Conservation (phyloP, 2,888 invertebrate species). For the Incurvaria masculella region DNA sequence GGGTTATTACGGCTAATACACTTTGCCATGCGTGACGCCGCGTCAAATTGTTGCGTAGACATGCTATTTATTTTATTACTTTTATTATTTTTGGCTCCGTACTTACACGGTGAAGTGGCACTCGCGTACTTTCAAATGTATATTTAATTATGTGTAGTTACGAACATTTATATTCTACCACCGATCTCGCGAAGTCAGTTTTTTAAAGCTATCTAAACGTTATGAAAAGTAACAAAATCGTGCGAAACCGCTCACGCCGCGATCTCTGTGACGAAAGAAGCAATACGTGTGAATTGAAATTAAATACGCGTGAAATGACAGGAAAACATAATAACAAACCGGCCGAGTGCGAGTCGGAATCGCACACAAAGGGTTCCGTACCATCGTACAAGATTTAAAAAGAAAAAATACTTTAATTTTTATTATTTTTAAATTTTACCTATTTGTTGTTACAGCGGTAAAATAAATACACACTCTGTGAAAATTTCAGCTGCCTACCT, state of each 20-base stretch:
- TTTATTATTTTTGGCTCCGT: not conserved
- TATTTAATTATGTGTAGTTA: not conserved
- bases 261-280: not conserved
- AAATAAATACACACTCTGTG: too few species aligned
- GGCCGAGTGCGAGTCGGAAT: too few species aligned
- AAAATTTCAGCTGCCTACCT: too few species aligned
- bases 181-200: not conserved
- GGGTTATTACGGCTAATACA: not conserved
- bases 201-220: not conserved
- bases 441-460: too few species aligned
- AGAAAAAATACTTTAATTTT: too few species aligned
- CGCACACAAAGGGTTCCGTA: too few species aligned
- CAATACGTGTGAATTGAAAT: conserved; percentile 37
- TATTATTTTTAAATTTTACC: too few species aligned
- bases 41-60: not conserved
- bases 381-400: too few species aligned
- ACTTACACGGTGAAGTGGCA: not conserved
- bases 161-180: not conserved
- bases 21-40: not conserved
- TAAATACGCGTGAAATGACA: conserved; percentile 51
- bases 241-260: not conserved
- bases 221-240: not conserved
- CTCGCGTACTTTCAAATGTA: not conserved
- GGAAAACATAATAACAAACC: conserved; percentile 40
- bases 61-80: not conserved